These are phyloP conservation scores for Diploptera punctata DNA, from an alignment of 2,888 invertebrate genomes.

Conservation along the genomic window DNA sequence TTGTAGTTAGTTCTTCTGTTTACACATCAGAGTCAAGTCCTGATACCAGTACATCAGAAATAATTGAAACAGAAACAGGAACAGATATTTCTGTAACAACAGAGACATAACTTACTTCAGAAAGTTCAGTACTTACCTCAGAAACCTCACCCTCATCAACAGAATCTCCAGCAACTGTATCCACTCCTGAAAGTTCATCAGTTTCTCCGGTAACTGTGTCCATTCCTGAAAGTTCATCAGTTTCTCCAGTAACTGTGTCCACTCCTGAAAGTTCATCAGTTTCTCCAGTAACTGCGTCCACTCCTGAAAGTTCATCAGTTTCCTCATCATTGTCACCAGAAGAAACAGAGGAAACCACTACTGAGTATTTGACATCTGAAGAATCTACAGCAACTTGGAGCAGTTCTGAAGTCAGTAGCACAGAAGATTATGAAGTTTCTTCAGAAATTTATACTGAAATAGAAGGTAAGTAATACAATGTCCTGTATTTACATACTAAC, in stretches of 20 bases:
- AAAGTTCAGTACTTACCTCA: constrained; percentile 9
- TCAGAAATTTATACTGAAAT: not conserved
- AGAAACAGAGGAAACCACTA: not conserved
- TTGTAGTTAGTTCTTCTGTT: too few species aligned
- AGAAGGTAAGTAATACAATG: constrained; percentile 2
- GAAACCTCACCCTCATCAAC: not conserved
- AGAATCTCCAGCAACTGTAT: not conserved
- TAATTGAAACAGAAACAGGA: not conserved
- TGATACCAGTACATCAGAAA: not conserved
- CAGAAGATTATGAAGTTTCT: not conserved
- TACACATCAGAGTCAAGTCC: too few species aligned
- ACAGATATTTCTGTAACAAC: constrained; percentile 1
- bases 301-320: constrained; percentile 33
- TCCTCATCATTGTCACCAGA: constrained; percentile 1
- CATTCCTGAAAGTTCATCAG: constrained; percentile 32
- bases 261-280: constrained; percentile 37
- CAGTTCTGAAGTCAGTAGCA: constrained; percentile 33
- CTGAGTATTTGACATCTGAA: not conserved
- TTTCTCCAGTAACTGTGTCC: constrained; percentile 22
- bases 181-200: constrained; percentile 17
- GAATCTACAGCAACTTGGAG: constrained; percentile 24
- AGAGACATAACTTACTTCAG: too few species aligned
- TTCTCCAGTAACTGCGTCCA: constrained; percentile 6
- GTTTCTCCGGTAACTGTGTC: constrained; percentile 21
- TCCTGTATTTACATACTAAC: too few species aligned